Conservation (phyloP, 2,797 vertebrate species). For the Peromyscus nudipes region DNA sequence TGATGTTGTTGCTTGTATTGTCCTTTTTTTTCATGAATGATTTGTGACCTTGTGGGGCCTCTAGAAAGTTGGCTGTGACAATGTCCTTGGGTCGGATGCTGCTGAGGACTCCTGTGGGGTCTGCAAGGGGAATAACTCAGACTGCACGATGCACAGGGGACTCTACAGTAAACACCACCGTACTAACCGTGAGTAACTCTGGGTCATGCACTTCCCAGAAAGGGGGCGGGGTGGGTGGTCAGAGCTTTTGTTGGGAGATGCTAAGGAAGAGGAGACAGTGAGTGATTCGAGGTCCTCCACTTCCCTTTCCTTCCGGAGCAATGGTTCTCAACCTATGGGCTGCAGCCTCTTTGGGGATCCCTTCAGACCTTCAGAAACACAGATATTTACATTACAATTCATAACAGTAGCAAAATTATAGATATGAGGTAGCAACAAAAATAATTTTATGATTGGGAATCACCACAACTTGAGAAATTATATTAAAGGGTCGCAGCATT, state of each 20-base stretch:
- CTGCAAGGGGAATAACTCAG: conserved; percentile 94
- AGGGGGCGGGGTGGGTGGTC: fast-evolving
- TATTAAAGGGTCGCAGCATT: neutral
- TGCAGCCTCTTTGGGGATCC: neutral
- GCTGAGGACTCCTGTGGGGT: conserved; percentile 92
- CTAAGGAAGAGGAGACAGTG: neutral
- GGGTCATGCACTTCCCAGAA: too few relatives aligned
- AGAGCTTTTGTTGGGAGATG: neutral
- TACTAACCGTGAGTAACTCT: conserved; percentile 89
- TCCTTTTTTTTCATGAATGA: conserved; percentile 67
- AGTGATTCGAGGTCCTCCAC: fast-evolving
- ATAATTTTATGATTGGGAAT: neutral
- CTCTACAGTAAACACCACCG: conserved; percentile 92
- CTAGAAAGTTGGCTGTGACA: conserved; percentile 94
- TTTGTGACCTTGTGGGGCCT: conserved; percentile 54
- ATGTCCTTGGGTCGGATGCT: conserved; percentile 91
- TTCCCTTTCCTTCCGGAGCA: neutral
- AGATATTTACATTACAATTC: neutral
- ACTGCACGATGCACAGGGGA: conserved; percentile 92
- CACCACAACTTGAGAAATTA: neutral
- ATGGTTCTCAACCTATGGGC: neutral
- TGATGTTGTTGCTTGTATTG: neutral
- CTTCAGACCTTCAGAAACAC: neutral
- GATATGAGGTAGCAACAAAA: neutral
- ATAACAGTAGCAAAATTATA: neutral